These are phyloP conservation scores for Ranitomeya imitator DNA, from an alignment of 2,113 vertebrate species.

Conservation along the genomic window DNA sequence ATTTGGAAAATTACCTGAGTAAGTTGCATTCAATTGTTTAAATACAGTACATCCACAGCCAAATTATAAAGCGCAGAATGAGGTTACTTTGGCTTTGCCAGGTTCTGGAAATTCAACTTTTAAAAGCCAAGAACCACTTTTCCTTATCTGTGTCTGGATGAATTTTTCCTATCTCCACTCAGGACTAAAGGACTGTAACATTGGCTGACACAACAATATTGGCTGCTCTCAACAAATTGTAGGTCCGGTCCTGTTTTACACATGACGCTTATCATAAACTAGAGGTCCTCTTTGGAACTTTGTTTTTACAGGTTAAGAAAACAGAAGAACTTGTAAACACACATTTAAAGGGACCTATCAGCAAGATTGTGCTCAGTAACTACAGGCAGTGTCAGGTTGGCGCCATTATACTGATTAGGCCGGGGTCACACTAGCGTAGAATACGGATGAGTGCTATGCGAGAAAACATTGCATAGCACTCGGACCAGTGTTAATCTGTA, in stretches of 20 bases:
- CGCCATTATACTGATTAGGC: too few species aligned
- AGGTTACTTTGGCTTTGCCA: background rate
- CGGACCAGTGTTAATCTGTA: too few species aligned
- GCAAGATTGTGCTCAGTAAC: too few species aligned
- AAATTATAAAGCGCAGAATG: background rate
- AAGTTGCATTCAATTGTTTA: constrained; percentile 3
- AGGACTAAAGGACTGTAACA: background rate
- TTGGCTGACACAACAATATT: background rate
- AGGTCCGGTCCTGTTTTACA: background rate
- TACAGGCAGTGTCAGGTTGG: too few species aligned
- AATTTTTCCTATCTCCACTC: background rate
- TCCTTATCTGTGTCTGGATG: background rate
- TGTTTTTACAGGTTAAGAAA: too few species aligned
- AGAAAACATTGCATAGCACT: too few species aligned
- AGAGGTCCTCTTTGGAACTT: too few species aligned
- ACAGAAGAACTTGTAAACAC: too few species aligned
- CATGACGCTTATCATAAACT: too few species aligned
- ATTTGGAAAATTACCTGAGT: background rate
- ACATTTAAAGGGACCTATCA: too few species aligned
- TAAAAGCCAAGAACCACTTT: background rate
- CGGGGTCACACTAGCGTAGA: too few species aligned
- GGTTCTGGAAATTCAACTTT: background rate
- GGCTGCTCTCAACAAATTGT: background rate
- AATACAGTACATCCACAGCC: background rate
- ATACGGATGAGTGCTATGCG: too few species aligned